Evolutionary conservation across 2,797 vertebrate species (phyloP).

Genomic region (Pangasius djambal): DNA sequence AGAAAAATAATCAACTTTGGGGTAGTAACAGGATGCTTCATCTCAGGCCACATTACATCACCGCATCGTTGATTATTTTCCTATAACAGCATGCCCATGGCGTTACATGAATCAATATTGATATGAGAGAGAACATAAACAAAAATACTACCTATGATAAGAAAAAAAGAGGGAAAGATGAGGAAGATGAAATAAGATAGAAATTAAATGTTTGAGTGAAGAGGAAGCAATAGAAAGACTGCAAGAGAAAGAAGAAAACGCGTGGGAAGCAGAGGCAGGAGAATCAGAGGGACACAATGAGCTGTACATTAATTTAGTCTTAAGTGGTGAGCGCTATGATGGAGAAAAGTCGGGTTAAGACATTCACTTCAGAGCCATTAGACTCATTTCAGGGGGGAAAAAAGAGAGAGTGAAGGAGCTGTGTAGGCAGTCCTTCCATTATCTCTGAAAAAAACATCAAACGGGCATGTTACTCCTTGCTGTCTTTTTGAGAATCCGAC

Average conservation of each 20-base stretch:
- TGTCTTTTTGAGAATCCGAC: not conserved
- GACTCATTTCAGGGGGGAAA: not conserved
- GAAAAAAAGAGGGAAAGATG: not conserved
- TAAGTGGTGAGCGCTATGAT: not conserved
- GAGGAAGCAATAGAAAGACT: not conserved
- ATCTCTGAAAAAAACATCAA: not conserved
- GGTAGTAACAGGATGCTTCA: not conserved
- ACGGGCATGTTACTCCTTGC: not conserved
- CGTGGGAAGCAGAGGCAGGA: slow-evolving; percentile 1
- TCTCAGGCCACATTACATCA: not conserved
- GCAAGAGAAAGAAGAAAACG: not conserved
- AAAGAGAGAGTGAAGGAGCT: not conserved
- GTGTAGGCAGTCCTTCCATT: not conserved
- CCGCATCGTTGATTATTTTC: not conserved
- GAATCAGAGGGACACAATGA: not conserved
- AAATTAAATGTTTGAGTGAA: not conserved
- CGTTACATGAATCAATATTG: not conserved
- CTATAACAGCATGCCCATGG: not conserved
- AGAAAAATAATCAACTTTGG: not conserved
- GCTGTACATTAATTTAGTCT: not conserved
- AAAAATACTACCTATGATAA: not conserved
- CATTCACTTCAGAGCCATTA: slow-evolving; percentile 9
- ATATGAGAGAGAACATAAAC: not conserved
- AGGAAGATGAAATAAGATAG: not conserved
- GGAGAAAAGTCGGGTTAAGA: not conserved